phyloP scores from a whole-genome alignment of 1,140 invertebrate genomes.

The Ectropis grisescens region DNA sequence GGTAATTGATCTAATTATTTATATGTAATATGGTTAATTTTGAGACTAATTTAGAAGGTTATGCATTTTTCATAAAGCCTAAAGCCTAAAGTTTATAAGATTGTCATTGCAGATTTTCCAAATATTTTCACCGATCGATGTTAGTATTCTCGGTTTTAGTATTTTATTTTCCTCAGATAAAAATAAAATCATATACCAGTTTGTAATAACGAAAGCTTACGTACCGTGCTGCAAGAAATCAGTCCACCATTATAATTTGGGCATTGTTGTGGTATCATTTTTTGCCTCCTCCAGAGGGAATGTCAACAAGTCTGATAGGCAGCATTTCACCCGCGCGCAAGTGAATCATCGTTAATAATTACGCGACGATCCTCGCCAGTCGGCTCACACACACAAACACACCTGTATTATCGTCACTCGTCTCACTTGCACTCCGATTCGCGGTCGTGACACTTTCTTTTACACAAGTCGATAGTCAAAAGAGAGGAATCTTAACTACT shows the following conservation, averaged over 20 bases:
- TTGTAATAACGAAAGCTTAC: too few species aligned
- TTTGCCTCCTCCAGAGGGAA: conserved; percentile 58
- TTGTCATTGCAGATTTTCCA: too few species aligned
- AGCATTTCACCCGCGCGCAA: conserved; percentile 68
- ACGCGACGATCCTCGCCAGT: conserved; percentile 63
- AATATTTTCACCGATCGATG: too few species aligned
- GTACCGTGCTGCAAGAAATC: conserved; percentile 54
- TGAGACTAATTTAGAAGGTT: too few species aligned
- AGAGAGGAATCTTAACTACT: too few species aligned
- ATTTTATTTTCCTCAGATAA: too few species aligned
- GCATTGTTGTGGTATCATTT: conserved; percentile 62
- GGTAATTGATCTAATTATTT: too few species aligned
- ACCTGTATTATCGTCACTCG: conserved; percentile 52
- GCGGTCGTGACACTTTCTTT: conserved; percentile 40
- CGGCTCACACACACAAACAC: conserved; percentile 36
- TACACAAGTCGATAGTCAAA: conserved; percentile 20
- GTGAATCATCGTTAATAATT: conserved; percentile 70
- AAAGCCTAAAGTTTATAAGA: too few species aligned
- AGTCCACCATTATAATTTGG: conserved; percentile 61
- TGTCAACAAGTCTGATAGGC: conserved; percentile 69
- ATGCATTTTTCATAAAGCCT: too few species aligned
- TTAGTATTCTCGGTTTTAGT: too few species aligned
- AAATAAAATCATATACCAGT: too few species aligned
- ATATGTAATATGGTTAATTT: too few species aligned
- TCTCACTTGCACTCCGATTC: conserved; percentile 32